Evolutionary conservation across 1,140 invertebrate genomes (phyloP), one percentile per base, ranked within the genome.

Genomic region (Brachionus manjavacas): DNA sequence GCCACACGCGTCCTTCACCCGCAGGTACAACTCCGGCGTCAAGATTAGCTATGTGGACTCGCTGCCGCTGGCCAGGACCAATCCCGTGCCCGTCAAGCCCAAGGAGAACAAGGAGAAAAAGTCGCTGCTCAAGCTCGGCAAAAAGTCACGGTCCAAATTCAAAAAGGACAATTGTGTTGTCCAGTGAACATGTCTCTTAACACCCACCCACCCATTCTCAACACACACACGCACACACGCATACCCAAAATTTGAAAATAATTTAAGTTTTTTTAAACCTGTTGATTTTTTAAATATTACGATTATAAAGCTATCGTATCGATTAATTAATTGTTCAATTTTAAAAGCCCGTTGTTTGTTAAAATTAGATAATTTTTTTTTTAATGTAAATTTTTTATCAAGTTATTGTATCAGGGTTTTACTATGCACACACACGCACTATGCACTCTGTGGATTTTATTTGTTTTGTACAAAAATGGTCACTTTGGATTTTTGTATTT

Each of bases 121-220:
- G 35, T 72, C 68, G 7, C 35, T 72, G 8, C 31, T 76, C 8
- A 76, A 76, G 14, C 11, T 76, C 11, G 72, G 43, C 16, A 25
- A 83, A 28, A 66, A 52, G 64, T 66, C 31, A 11, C 68, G 49
- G 46, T 52, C 43, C 0, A 84, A 84, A 55, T 70, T 72, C 31
- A 84, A 84, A 84, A 84, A 84, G 16, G 81, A 84, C 35, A 84
- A 84, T 84, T 84, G 81, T 55, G 43, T 84, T 8, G 20, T 84
- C n/a, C 68, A 64, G n/a, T 84, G 72, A 20, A 35, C n/a, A n/a
- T n/a, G n/a, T n/a, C n/a, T n/a, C n/a, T n/a, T n/a, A n/a, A n/a
- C n/a, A n/a, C n/a, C n/a, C n/a, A n/a, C n/a, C n/a, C n/a, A n/a
- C n/a, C n/a, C n/a, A n/a, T n/a, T n/a, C n/a, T n/a, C n/a, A n/a